Conservation (phyloP, 2,797 vertebrate species). For the Epinephelus awoara region DNA sequence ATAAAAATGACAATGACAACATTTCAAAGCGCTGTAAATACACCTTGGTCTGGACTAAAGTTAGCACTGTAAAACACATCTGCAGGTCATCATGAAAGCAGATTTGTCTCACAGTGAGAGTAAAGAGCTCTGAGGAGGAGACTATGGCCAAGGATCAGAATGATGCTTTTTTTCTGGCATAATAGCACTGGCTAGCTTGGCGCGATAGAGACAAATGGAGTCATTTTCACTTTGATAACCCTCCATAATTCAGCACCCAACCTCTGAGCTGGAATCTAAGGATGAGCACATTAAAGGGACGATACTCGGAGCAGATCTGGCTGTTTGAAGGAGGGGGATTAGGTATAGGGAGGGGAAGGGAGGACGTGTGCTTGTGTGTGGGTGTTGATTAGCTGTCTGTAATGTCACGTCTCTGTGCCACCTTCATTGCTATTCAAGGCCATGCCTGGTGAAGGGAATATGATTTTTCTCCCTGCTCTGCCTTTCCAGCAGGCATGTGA, state of each 20-base stretch:
- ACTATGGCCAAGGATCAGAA: constrained; percentile 27
- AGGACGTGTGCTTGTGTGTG: constrained; percentile 1
- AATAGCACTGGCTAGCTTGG: background rate
- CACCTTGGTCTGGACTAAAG: background rate
- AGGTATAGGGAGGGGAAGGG: constrained; percentile 2
- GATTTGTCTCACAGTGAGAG: background rate
- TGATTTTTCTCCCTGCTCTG: constrained; percentile 42
- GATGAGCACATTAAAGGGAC: constrained; percentile 14
- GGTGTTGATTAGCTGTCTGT: constrained; percentile 46
- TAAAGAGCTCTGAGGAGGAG: background rate
- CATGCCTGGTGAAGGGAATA: constrained; percentile 50
- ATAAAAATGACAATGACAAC: background rate
- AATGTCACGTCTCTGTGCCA: constrained; percentile 40
- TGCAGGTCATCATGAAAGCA: constrained; percentile 11
- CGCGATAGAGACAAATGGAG: constrained; percentile 51
- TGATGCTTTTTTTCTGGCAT: constrained; percentile 1
- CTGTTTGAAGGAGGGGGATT: constrained; percentile 36
- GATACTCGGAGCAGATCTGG: constrained; percentile 17
- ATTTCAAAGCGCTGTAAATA: background rate
- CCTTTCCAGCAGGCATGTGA: constrained; percentile 34
- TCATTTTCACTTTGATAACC: constrained; percentile 58
- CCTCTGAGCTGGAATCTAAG: constrained; percentile 37
- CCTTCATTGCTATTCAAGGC: constrained; percentile 68
- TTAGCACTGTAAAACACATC: background rate
- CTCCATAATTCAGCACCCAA: constrained; percentile 45